A percentile compares a stretch with the other conserved stretches of the same genome.
Evolutionary conservation across 2,113 vertebrate species (phyloP).

Genomic region (Blennius ocellaris): DNA sequence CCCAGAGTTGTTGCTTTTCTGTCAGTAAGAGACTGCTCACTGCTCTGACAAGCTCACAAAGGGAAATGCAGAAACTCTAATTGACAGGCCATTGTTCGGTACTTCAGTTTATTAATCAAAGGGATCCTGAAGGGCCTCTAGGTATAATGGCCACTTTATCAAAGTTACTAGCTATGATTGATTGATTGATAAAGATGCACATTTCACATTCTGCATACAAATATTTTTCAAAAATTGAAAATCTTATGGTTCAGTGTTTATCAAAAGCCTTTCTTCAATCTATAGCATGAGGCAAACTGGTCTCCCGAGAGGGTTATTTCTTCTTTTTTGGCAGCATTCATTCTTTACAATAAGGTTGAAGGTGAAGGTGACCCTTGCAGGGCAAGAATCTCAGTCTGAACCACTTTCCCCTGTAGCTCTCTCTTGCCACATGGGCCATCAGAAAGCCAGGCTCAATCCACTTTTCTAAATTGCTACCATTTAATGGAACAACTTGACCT

Average conservation of each 20-base stretch:
- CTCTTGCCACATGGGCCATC: conserved; percentile 64
- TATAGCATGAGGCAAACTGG: conserved; percentile 5
- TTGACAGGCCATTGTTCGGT: neutral
- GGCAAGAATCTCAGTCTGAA: conserved; percentile 67
- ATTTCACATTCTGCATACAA: neutral
- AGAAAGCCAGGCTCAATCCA: conserved; percentile 71
- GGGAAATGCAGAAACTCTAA: neutral
- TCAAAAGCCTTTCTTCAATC: conserved; percentile 13
- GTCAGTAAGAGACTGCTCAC: neutral
- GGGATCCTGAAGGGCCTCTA: neutral
- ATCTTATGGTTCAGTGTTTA: conserved; percentile 15
- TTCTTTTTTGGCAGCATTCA: conserved; percentile 43
- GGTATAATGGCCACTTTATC: too few relatives aligned
- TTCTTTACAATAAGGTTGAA: conserved; percentile 48
- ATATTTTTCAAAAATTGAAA: too few relatives aligned
- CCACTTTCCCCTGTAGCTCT: conserved; percentile 69
- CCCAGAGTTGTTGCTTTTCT: neutral
- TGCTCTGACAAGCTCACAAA: conserved; percentile 10
- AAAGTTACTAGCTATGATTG: too few relatives aligned
- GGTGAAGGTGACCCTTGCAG: conserved; percentile 77
- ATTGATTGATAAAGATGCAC: too few relatives aligned
- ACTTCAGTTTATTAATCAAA: neutral
- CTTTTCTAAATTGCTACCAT: conserved; percentile 77
- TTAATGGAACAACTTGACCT: conserved; percentile 80
- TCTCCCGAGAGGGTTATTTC: conserved; percentile 13